Conservation (phyloP, 2,113 vertebrate species). For the Tragulus kanchil region DNA sequence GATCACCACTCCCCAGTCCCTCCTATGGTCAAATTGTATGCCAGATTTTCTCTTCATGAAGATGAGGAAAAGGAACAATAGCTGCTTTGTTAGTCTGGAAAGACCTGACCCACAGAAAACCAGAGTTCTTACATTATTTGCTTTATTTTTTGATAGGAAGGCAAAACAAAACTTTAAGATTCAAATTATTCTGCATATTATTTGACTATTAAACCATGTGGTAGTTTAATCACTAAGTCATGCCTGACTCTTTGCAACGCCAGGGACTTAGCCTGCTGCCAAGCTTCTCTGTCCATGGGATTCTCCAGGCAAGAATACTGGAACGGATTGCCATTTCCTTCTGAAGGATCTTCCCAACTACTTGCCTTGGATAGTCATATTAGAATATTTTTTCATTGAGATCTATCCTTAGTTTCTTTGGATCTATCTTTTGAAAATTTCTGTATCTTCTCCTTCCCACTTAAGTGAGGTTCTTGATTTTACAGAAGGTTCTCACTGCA, state of each 20-base stretch:
- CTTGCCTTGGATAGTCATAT: neutral
- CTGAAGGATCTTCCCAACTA: no score
- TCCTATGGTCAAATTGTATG: neutral
- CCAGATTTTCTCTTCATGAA: neutral
- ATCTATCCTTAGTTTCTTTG: no score
- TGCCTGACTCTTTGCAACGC: no score
- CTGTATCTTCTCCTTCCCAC: neutral
- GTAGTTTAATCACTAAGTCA: no score
- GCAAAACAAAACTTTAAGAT: slow-evolving; percentile 6
- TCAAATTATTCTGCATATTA: neutral
- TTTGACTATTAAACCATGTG: no score
- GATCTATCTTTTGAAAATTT: no score
- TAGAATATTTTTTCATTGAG: neutral
- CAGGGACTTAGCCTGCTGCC: no score
- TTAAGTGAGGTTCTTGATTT: neutral
- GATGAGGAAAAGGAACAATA: neutral
- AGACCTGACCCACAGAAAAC: neutral
- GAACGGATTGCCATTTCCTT: no score
- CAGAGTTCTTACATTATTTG: neutral
- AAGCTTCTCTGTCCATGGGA: no score
- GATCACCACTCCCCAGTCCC: no score
- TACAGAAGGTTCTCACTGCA: neutral
- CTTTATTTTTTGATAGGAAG: slow-evolving; percentile 29
- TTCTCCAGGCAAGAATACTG: no score
- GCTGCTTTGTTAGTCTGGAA: neutral